Conservation (phyloP, 2,797 vertebrate genomes). For the Corythornis leucogaster region DNA sequence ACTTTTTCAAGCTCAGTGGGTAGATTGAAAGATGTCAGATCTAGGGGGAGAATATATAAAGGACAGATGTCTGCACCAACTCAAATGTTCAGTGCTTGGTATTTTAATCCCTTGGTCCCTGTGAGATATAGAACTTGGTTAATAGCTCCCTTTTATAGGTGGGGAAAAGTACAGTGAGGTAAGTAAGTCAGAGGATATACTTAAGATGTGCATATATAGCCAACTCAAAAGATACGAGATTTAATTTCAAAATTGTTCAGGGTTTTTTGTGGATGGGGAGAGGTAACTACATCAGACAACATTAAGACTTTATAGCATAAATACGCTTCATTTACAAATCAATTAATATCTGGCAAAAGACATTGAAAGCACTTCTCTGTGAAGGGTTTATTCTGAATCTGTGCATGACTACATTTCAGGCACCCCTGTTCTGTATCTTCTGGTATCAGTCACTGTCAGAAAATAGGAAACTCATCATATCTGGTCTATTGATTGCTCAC, state of each 20-base stretch:
- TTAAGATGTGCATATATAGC: background rate
- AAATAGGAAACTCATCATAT: background rate
- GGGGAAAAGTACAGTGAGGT: background rate
- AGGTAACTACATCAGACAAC: background rate
- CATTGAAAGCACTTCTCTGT: background rate
- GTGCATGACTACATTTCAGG: background rate
- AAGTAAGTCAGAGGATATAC: slow-evolving; percentile 1
- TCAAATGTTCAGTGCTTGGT: background rate
- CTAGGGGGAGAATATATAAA: background rate
- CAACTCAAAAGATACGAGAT: background rate
- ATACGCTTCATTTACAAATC: slow-evolving; percentile 4
- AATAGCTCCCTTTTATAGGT: background rate
- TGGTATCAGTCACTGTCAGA: background rate
- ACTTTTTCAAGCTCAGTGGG: background rate
- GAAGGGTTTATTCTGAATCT: background rate
- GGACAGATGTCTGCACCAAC: background rate
- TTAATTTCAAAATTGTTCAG: background rate
- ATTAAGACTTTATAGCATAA: slow-evolving; percentile 47
- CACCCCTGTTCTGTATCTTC: background rate
- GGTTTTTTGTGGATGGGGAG: background rate
- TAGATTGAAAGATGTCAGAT: background rate
- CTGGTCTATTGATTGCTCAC: background rate
- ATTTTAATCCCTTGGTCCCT: background rate
- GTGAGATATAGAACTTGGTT: background rate
- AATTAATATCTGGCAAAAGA: slow-evolving; percentile 20